Conservation (phyloP, 2,113 vertebrate species). For the Pterocles orientalis region DNA sequence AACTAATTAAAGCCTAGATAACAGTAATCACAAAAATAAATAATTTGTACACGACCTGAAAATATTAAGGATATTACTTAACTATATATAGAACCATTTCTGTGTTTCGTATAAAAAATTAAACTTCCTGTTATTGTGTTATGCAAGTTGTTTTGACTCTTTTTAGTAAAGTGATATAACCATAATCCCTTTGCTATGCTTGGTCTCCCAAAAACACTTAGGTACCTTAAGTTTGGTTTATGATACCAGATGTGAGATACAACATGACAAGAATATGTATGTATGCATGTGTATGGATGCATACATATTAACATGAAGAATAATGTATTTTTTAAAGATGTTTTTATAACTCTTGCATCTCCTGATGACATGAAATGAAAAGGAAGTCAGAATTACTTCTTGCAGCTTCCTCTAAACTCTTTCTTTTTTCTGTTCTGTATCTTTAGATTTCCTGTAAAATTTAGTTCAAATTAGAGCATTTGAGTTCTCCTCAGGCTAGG, state of each 20-base stretch:
- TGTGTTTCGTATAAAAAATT: not conserved
- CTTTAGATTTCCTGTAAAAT: not conserved
- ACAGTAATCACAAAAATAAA: not conserved
- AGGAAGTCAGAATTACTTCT: not conserved
- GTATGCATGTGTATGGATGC: not conserved
- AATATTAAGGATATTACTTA: not conserved
- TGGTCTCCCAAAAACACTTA: not conserved
- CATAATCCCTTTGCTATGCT: not conserved
- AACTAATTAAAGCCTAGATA: not conserved
- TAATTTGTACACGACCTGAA: not conserved
- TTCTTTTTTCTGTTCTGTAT: not conserved
- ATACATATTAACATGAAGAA: not conserved
- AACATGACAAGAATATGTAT: not conserved
- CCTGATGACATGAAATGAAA: not conserved
- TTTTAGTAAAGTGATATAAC: not conserved
- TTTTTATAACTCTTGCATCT: not conserved
- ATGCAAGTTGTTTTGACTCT: not conserved
- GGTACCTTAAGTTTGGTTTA: not conserved
- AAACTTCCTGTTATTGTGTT: not conserved
- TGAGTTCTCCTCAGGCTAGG: not conserved
- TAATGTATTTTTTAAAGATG: not conserved
- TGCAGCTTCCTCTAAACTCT: not conserved
- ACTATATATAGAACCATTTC: not conserved
- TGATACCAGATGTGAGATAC: not conserved
- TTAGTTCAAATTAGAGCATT: not conserved